Evolutionary conservation across 2,888 invertebrate genomes (phyloP), one percentile per base, ranked within the genome.

Genomic region (Dicyrtoma fusca): DNA sequence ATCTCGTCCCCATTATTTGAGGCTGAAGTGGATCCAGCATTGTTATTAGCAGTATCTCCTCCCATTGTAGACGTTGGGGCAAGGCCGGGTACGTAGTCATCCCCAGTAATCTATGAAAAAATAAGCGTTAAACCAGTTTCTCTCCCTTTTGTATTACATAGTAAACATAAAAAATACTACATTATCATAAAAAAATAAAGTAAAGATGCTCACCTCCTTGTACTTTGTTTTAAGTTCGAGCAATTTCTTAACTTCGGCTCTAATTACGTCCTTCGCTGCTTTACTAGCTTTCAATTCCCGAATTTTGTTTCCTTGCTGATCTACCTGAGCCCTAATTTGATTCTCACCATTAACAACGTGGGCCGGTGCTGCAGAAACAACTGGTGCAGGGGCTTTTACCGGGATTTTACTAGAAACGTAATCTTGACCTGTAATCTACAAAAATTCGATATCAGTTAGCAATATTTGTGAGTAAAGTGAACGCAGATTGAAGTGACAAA

Each of bases 251-350:
- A 88, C 88, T 78, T 86, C 88, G 17, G 83, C 83, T 55, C 88
- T 86, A 47, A 85, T 75, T 3, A 71, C 77, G 75, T 82, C 83
- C 83, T 92, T 92, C 6, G 59, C 68, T 8, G 72, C 74, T 51
- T 75, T 73, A n/a, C n/a, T n/a, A n/a, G n/a, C n/a, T n/a, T 94
- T 94, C 19, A 92, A 83, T 68, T 88, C 85, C 14, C 94, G 85
- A 3, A 95, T 88, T 82, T 88, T 88, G 71, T 91, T 89, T 0
- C 93, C 86, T 78, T 86, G 86, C 1, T 71, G 69, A 14, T 75
- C 77, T 45, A 75, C 72, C 19, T 64, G 47, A 49, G 14, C 47
- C 10, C 47, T 11, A 13, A 75, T 71, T 13, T 64, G 45, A 49
- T 23, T 49, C n/a, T 23, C 49, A 42, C 21, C 42, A 19, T 57